Percentiles rank a stretch among this genome's conserved stretches.
These are phyloP conservation scores for Cacoxenus indagator DNA, from an alignment of 2,888 invertebrate genomes.

Conservation along the genomic window DNA sequence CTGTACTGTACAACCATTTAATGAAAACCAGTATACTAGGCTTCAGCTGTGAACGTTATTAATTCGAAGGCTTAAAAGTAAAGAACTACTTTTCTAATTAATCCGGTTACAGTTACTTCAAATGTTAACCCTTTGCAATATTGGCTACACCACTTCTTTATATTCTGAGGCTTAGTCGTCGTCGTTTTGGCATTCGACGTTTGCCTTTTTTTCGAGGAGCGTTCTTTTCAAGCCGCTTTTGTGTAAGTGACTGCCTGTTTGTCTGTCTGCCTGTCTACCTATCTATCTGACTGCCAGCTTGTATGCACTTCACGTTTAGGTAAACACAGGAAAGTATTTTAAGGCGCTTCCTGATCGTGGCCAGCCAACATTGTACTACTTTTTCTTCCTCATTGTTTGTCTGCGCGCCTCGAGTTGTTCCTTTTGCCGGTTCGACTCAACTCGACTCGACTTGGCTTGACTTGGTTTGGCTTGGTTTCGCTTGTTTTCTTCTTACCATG, in stretches of 20 bases:
- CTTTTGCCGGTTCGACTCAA: neutral
- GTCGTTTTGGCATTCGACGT: neutral
- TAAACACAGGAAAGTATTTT: conserved; percentile 22
- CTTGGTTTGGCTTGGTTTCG: neutral
- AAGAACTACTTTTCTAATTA: too few species aligned
- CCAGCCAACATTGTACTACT: neutral
- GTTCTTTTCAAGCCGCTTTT: neutral
- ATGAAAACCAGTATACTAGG: too few species aligned
- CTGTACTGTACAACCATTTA: too few species aligned
- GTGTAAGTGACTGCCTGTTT: neutral
- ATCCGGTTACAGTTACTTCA: too few species aligned
- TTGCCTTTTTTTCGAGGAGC: neutral
- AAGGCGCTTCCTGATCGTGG: conserved; percentile 15
- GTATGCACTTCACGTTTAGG: conserved; percentile 6
- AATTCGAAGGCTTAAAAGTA: too few species aligned
- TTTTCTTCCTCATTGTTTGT: neutral
- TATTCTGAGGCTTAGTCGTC: neutral
- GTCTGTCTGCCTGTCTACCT: neutral
- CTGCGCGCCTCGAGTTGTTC: neutral
- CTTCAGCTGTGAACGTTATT: too few species aligned
- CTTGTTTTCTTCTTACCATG: neutral
- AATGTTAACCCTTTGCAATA: too few species aligned
- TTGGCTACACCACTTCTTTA: too few species aligned
- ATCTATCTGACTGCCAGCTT: neutral
- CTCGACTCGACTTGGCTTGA: too few species aligned